Conservation (phyloP, 2,888 invertebrate species). For the Drosophila heteroneura region DNA sequence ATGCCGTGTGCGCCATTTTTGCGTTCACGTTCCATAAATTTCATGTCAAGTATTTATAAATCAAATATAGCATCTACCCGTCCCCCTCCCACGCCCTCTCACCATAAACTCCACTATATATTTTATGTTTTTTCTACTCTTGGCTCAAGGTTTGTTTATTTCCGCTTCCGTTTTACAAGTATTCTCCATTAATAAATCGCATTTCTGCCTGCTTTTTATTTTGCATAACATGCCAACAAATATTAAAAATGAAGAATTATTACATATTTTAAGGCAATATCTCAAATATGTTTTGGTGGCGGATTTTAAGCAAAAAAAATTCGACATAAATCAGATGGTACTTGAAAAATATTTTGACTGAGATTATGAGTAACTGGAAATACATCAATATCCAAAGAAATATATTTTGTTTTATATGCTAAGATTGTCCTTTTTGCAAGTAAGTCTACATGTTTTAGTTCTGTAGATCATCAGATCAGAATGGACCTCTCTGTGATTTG, state of each 20-base stretch:
- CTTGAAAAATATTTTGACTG: background rate
- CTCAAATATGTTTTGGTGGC: constrained; percentile 17
- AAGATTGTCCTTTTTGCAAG: background rate
- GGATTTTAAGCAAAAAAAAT: background rate
- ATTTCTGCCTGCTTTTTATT: constrained; percentile 31
- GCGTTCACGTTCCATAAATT: constrained; percentile 75
- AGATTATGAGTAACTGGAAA: background rate
- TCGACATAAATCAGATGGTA: background rate
- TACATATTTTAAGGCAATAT: constrained; percentile 50
- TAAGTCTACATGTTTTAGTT: background rate
- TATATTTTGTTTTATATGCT: background rate
- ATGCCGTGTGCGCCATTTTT: constrained; percentile 62
- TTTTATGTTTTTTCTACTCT: constrained; percentile 35
- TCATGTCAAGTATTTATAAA: constrained; percentile 75
- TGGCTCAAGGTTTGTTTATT: constrained; percentile 43
- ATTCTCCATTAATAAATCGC: constrained; percentile 71
- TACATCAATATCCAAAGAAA: background rate
- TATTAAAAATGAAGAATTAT: constrained; percentile 75
- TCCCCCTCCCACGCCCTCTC: background rate
- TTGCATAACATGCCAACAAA: constrained; percentile 41
- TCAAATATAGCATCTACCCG: constrained; percentile 53
- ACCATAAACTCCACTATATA: constrained; percentile 8
- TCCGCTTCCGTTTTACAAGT: constrained; percentile 77
- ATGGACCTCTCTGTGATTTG: background rate
- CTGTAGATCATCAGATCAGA: background rate